A percentile compares a stretch with the other conserved stretches of the same genome.
phyloP scores from a whole-genome alignment of 1,140 invertebrate genomes.

The Drosophila lowei region DNA sequence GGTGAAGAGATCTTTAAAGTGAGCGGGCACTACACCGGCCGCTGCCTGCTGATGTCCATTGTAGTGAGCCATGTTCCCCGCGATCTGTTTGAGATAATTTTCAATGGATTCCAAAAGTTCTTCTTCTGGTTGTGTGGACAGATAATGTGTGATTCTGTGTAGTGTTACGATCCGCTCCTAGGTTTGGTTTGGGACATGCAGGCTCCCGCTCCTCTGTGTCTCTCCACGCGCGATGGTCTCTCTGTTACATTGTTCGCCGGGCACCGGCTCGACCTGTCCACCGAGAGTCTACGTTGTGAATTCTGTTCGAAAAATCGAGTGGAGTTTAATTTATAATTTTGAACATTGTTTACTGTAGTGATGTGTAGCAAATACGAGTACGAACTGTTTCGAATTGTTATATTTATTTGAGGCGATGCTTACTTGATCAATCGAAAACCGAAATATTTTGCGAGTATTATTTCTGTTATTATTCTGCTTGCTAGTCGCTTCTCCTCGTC shows the following conservation, averaged over 20 bases:
- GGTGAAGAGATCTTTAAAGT: slow-evolving; percentile 74
- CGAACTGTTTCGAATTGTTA: too few relatives aligned
- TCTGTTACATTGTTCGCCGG: slow-evolving; percentile 49
- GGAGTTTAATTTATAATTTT: slow-evolving; percentile 15
- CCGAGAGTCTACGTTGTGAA: slow-evolving; percentile 14
- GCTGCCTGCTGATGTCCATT: slow-evolving; percentile 50
- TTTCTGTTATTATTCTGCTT: slow-evolving; percentile 2
- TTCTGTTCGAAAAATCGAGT: slow-evolving; percentile 14
- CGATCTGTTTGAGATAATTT: neutral
- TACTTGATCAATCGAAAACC: slow-evolving; percentile 42
- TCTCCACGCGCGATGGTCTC: slow-evolving; percentile 16
- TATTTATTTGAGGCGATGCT: slow-evolving; percentile 15
- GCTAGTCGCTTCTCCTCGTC: slow-evolving; percentile 24
- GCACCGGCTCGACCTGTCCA: slow-evolving; percentile 20
- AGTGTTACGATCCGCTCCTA: slow-evolving; percentile 24
- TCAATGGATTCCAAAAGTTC: neutral
- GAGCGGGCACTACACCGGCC: slow-evolving; percentile 51
- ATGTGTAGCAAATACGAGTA: too few relatives aligned
- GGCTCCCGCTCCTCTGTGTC: slow-evolving; percentile 12
- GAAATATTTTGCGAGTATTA: slow-evolving; percentile 2
- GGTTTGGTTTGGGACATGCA: slow-evolving; percentile 4
- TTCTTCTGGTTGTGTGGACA: neutral
- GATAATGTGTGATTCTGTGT: neutral
- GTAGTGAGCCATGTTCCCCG: slow-evolving; percentile 61
- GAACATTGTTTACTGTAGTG: slow-evolving; percentile 2